phyloP scores from a whole-genome alignment of 2,888 invertebrate genomes.

The Noctua janthina region DNA sequence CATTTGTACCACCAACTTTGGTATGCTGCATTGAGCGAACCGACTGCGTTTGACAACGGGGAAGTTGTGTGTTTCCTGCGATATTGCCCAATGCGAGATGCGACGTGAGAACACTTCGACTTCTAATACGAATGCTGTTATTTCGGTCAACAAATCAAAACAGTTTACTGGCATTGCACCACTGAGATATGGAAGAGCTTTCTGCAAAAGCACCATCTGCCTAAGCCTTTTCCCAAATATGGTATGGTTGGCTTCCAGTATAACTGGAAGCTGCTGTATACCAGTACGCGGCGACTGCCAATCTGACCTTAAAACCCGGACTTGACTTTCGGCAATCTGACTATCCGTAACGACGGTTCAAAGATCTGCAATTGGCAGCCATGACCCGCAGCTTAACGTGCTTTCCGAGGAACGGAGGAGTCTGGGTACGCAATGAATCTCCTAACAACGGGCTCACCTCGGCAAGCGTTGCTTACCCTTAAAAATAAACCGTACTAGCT shows the following conservation, averaged over 20 bases:
- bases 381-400: no score
- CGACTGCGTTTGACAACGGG: conserved; percentile 57
- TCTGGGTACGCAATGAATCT: not conserved
- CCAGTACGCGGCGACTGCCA: not conserved
- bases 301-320: not conserved
- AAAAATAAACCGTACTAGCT: not conserved
- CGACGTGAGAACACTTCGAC: conserved; percentile 56
- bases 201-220: not conserved
- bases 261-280: not conserved
- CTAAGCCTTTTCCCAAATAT: not conserved
- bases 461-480: not conserved
- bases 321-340: not conserved
- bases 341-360: not conserved
- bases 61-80: conserved; percentile 58
- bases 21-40: conserved; percentile 64
- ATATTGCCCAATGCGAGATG: conserved; percentile 54
- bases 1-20: conserved; percentile 32
- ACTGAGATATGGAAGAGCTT: not conserved
- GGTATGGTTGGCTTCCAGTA: not conserved
- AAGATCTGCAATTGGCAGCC: not conserved
- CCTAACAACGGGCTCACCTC: not conserved
- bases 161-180: not conserved
- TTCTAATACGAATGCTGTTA: conserved; percentile 35
- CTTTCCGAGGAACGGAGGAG: not conserved
- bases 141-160: conserved; percentile 13